Percentiles rank a stretch among this genome's conserved stretches.
phyloP scores from a whole-genome alignment of 1,140 invertebrate species.

The Neodiprion virginianus region DNA sequence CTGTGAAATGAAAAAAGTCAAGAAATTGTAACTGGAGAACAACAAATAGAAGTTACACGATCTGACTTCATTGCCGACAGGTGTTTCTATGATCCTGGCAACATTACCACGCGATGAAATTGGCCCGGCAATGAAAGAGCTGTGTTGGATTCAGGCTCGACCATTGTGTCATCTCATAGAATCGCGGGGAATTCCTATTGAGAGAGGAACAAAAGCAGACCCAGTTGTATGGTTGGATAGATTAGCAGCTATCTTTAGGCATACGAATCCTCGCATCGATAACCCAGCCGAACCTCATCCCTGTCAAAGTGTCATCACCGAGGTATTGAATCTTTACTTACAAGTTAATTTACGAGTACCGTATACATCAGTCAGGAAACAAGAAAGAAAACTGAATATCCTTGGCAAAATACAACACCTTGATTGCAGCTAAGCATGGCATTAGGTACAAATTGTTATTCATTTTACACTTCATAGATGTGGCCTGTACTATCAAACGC shows the following conservation, averaged over 20 bases:
- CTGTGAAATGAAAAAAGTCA: too few relatives aligned
- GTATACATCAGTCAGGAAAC: too few relatives aligned
- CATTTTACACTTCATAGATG: conserved; percentile 54
- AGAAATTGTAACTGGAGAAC: too few relatives aligned
- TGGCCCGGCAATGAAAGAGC: conserved; percentile 75
- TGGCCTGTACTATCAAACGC: conserved; percentile 88
- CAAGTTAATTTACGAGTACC: too few relatives aligned
- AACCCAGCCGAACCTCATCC: conserved; percentile 75
- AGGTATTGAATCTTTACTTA: conserved; percentile 59
- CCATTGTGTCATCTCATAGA: conserved; percentile 70
- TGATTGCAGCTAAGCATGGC: not conserved
- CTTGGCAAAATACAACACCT: not conserved
- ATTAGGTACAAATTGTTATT: conserved; percentile 12
- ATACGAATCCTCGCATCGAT: conserved; percentile 71
- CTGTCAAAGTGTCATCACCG: conserved; percentile 79
- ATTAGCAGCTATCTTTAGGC: conserved; percentile 87
- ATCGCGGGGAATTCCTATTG: conserved; percentile 49
- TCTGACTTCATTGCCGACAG: conserved; percentile 44
- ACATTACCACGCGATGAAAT: conserved; percentile 70
- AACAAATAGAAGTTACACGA: too few relatives aligned
- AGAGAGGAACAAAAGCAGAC: conserved; percentile 69
- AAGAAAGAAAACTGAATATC: not conserved
- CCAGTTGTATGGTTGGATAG: conserved; percentile 94
- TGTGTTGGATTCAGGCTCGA: conserved; percentile 79
- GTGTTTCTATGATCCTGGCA: conserved; percentile 69